Conservation (phyloP, 2,888 invertebrate species). For the Congeria kusceri region DNA sequence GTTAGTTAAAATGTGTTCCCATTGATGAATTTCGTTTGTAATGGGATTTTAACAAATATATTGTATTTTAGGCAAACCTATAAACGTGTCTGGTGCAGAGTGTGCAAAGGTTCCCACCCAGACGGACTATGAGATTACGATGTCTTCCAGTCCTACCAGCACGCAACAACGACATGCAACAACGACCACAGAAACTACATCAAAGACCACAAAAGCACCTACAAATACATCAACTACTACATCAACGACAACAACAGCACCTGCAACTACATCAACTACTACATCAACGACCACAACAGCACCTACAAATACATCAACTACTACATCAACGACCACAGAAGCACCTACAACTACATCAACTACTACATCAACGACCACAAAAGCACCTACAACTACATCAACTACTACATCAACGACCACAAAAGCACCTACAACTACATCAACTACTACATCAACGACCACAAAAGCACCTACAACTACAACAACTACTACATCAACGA, state of each 20-base stretch:
- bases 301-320: constrained; percentile 3
- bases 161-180: too few species aligned
- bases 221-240: constrained; percentile 21
- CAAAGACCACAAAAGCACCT: constrained; percentile 9
- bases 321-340: constrained; percentile 13
- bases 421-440: background rate
- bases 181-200: background rate
- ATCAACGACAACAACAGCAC: constrained; percentile 17
- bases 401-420: constrained; percentile 8
- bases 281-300: constrained; percentile 21
- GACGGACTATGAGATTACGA: too few species aligned
- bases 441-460: constrained; percentile 12
- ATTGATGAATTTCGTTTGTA: too few species aligned
- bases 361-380: constrained; percentile 7
- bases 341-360: background rate
- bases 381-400: background rate
- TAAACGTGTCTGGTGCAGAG: background rate
- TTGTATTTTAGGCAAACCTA: background rate
- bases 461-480: background rate
- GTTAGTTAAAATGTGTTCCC: too few species aligned
- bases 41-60: background rate
- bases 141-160: too few species aligned
- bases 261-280: constrained; percentile 11
- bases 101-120: background rate
- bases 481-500: constrained; percentile 1